Conservation (phyloP, 2,113 vertebrate genomes). For the Azemiops feae region DNA sequence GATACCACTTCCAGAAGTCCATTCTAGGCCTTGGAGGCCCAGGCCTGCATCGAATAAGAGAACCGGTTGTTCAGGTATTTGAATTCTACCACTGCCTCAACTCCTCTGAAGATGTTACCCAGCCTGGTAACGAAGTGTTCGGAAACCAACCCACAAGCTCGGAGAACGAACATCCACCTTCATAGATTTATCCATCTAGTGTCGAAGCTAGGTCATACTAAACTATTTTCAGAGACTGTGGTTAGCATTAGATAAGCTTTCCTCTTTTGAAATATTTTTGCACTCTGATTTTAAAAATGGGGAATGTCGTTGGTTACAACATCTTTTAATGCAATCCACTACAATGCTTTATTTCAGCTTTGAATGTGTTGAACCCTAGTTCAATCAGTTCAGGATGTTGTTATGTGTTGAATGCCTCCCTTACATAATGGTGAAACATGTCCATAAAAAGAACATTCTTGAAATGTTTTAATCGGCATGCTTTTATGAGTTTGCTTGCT, state of each 20-base stretch:
- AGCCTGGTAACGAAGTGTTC: no score
- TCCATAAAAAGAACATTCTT: not conserved
- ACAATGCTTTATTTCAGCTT: not conserved
- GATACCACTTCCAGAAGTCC: no score
- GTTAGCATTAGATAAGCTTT: not conserved
- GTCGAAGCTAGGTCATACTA: not conserved
- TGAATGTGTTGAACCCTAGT: not conserved
- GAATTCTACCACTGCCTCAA: no score
- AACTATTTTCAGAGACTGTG: not conserved
- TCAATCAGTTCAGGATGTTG: not conserved
- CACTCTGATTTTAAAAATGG: not conserved
- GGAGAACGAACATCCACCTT: no score
- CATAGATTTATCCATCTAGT: not conserved
- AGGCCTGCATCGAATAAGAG: no score
- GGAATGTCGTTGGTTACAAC: not conserved
- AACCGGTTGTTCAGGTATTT: no score
- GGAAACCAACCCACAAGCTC: no score
- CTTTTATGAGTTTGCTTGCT: not conserved
- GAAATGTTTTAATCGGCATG: not conserved
- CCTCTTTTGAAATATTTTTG: not conserved
- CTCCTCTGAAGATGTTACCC: no score
- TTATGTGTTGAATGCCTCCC: accelerated
- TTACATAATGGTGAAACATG: not conserved
- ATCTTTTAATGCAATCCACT: not conserved
- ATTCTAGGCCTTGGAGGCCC: no score